phyloP scores from a whole-genome alignment of 2,888 invertebrate genomes.

The Phengaris alcon region DNA sequence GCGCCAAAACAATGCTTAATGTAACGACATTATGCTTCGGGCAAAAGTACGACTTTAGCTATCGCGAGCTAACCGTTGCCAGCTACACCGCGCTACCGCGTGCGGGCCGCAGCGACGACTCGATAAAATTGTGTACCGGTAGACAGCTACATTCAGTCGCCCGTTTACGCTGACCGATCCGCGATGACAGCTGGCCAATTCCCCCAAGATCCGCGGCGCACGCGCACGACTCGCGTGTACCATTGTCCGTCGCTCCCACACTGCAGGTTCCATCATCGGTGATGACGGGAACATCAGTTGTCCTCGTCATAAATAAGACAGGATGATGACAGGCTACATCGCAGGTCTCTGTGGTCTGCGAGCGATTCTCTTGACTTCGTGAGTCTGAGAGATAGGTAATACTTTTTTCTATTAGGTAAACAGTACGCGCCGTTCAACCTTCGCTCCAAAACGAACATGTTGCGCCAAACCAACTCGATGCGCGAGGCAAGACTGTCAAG shows the following conservation, averaged over 20 bases:
- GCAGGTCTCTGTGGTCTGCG: background rate
- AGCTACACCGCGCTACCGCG: too few relatives aligned
- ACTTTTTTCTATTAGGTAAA: background rate
- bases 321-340: constrained; percentile 2
- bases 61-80: too few relatives aligned
- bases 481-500: too few relatives aligned
- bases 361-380: background rate
- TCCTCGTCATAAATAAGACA: constrained; percentile 5
- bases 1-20: too few relatives aligned
- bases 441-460: too few relatives aligned
- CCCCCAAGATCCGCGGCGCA: constrained; percentile 17
- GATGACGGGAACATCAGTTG: background rate
- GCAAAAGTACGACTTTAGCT: too few relatives aligned
- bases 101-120: too few relatives aligned
- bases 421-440: too few relatives aligned
- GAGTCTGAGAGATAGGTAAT: background rate
- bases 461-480: too few relatives aligned
- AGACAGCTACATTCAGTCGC: background rate
- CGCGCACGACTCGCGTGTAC: constrained; percentile 42
- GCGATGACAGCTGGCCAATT: background rate
- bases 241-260: constrained; percentile 39
- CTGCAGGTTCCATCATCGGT: constrained; percentile 23
- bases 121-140: background rate
- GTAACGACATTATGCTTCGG: too few relatives aligned
- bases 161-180: background rate